These are phyloP conservation scores for Aspiorhynchus laticeps DNA, from an alignment of 2,113 vertebrate genomes.

Conservation along the genomic window DNA sequence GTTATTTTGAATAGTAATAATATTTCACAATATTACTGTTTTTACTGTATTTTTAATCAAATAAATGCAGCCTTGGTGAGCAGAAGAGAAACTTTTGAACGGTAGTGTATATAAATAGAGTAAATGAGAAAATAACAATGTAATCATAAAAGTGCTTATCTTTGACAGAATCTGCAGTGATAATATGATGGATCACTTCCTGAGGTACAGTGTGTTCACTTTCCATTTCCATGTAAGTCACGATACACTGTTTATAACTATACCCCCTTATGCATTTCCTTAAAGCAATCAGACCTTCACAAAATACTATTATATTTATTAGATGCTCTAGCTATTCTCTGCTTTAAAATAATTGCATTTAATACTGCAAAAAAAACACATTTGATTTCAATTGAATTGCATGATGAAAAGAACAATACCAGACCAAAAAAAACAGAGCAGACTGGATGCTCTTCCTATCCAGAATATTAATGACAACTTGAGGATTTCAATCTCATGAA, in stretches of 20 bases:
- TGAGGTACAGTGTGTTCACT: neutral
- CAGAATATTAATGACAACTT: conserved; percentile 6
- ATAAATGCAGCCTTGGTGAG: neutral
- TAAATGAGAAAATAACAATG: neutral
- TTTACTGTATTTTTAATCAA: no score
- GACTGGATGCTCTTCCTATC: neutral
- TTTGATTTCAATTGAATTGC: neutral
- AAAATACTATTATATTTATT: neutral
- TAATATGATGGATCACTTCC: conserved; percentile 6
- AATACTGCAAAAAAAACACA: neutral
- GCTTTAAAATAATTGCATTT: neutral
- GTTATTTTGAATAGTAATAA: no score
- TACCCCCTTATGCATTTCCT: neutral
- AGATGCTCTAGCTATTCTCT: neutral
- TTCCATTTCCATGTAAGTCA: neutral
- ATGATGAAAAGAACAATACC: neutral
- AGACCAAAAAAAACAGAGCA: neutral
- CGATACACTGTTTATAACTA: neutral
- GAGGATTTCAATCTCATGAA: neutral
- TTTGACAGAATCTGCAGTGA: neutral
- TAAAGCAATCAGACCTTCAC: neutral
- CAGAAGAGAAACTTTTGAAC: neutral
- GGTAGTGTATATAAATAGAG: neutral
- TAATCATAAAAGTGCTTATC: neutral
- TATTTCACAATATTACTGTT: no score